Evolutionary conservation across 2,113 vertebrate species (phyloP), one percentile per base, ranked within the genome.

Genomic region (Campylorhamphus procurvoides): DNA sequence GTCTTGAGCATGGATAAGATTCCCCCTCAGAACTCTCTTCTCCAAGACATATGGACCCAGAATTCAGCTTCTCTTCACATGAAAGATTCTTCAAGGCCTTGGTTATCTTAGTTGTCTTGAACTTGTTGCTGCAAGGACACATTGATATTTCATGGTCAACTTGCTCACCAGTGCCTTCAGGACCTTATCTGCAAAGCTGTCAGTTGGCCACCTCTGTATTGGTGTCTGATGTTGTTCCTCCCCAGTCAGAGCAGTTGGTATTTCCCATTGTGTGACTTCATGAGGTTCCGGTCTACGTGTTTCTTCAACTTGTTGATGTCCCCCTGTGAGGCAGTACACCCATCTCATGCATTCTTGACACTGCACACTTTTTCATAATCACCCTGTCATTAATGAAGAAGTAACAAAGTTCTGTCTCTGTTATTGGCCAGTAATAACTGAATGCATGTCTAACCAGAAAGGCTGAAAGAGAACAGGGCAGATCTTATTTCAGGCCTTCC

Each of bases 241-340:
- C 7, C 33, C 1, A 1, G 31, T 31, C 20, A 39, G 23, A 78
- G 9, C 23, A 47, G 1, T 10, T 42, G 23, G 3, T 37, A 44
- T 42, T 58, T 59, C 73, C 17, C 14, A 19, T 28, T 37, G 15
- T 24, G 37, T 27, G 33, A 37, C 5, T 37, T 37, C 8, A 7
- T 44, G 18, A 10, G 12, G 14, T 33, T 52, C 31, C 0, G 0
- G 42, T 44, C 18, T 7, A 31, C 31, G 33, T 12, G 18, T 59
- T 73, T 50, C 31, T 74, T 9, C 31, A 3, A 0, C 7, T 6
- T 44, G 42, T 29, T 20, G 10, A 68, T 16, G 39, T 37, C 6
- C 12, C 29, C 68, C 39, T 56, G 22, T 37, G n/a, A 23, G 18
- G 12, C 14, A 76, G 8, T 4, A 1, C 14, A 49, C 29, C 3